phyloP scores from a whole-genome alignment of 1,140 invertebrate species.

The Agrypnia vestita region DNA sequence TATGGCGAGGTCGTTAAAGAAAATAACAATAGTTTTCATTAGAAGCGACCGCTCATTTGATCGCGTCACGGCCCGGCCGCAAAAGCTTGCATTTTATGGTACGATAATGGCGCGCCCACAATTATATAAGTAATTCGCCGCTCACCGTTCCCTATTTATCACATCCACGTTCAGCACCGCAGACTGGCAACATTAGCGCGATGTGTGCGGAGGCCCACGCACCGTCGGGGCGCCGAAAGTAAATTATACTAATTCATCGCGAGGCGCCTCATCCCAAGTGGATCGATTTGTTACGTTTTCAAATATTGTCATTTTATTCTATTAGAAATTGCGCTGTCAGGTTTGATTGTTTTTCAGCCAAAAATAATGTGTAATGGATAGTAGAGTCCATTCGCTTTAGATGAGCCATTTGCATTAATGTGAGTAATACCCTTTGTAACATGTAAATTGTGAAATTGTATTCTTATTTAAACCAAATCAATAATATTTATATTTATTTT shows the following conservation, averaged over 20 bases:
- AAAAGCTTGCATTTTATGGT: slow-evolving; percentile 50
- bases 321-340: too few relatives aligned
- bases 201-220: slow-evolving; percentile 1
- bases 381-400: too few relatives aligned
- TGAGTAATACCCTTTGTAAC: too few relatives aligned
- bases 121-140: slow-evolving; percentile 45
- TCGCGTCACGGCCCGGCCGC: slow-evolving; percentile 35
- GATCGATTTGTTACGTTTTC: too few relatives aligned
- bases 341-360: too few relatives aligned
- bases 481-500: too few relatives aligned
- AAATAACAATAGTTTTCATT: slow-evolving; percentile 51
- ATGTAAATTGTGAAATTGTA: too few relatives aligned
- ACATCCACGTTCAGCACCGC: slow-evolving; percentile 44
- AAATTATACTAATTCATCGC: neutral
- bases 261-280: too few relatives aligned
- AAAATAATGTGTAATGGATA: too few relatives aligned
- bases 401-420: too few relatives aligned
- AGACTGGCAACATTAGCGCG: slow-evolving; percentile 42
- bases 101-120: slow-evolving; percentile 41
- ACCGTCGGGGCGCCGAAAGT: neutral
- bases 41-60: slow-evolving; percentile 47
- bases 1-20: slow-evolving; percentile 8
- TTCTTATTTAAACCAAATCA: too few relatives aligned
- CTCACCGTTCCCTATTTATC: slow-evolving; percentile 45
- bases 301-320: too few relatives aligned